Evolutionary conservation across 2,113 vertebrate species (phyloP).

Genomic region (Heterotis niloticus): DNA sequence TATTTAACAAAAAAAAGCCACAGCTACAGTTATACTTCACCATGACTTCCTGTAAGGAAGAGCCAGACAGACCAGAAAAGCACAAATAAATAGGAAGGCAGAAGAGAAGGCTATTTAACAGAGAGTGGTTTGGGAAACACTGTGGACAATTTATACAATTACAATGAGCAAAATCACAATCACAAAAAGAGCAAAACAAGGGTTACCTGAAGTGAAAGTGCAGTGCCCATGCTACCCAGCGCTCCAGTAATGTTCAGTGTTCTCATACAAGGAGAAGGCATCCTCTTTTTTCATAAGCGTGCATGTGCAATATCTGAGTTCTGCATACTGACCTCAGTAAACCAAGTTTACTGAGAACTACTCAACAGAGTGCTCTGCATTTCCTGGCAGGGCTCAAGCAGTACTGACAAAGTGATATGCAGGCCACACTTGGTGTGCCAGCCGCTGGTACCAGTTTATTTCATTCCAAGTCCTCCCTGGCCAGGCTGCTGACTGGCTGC

Average conservation of each 20-base stretch:
- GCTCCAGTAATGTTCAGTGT: constrained; percentile 43
- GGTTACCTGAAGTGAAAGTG: constrained; percentile 35
- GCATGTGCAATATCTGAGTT: constrained; percentile 36
- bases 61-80: neutral
- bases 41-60: constrained; percentile 3
- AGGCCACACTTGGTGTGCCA: constrained; percentile 41
- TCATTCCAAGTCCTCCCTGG: constrained; percentile 38
- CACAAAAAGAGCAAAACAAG: constrained; percentile 29
- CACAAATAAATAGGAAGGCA: constrained; percentile 1
- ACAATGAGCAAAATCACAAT: constrained; percentile 40
- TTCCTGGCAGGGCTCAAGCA: constrained; percentile 32
- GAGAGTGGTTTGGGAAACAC: constrained; percentile 49
- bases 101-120: constrained; percentile 21
- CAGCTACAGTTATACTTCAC: constrained; percentile 1
- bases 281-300: too few relatives aligned
- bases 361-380: constrained; percentile 37
- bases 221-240: neutral
- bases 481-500: constrained; percentile 42
- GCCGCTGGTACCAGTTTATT: constrained; percentile 37
- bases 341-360: constrained; percentile 38
- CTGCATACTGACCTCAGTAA: constrained; percentile 37
- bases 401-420: constrained; percentile 34
- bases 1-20: constrained; percentile 7
- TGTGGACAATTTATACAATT: constrained; percentile 50
- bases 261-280: constrained; percentile 52